Base-by-base conservation (phyloP, 2,797 vertebrate genomes). In the Miichthys miiuy region DNA sequence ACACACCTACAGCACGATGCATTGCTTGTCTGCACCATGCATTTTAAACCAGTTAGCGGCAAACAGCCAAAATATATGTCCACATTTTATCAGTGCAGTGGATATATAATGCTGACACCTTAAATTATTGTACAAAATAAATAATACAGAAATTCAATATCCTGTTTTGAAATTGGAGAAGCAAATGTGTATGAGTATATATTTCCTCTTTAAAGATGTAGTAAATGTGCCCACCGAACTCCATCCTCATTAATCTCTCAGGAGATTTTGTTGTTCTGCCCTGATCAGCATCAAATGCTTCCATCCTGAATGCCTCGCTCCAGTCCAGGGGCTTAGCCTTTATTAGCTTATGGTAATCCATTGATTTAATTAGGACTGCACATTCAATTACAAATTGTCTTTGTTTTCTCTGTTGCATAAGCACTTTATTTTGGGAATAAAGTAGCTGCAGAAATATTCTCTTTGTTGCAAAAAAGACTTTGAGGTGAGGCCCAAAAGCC, bases 261-360 rank as follows among this genome's bases (percentile, higher is more conserved):
- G 4, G 23, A 67, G 25, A 69, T 57, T 38, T 4, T 51, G 57
- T 71, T 82, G 52, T 76, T 68, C 6, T 30, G 75, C 67, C 23
- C 47, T 68, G 72, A 85, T 85, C 70, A 83, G 41, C 58, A 82
- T 76, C 55, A 81, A 60, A 84, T 54, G 58, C 82, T 84, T 85
- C 60, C 11, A 75, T 61, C 17, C 66, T 62, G 20, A 86, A 66
- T 81, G 56, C 11, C 48, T 75, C 18, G 58, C 52, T 62, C 63
- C 42, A 66, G 27, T 55, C 38, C 27, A 23, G 51, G 42, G 27
- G 48, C 13, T 80, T 62, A 75, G 8, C 14, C 18, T 52, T 75
- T 71, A 75, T 76, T 54, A 63, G 23, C 25, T 54, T 57, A 60
- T 9, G 11, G 60, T 4, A 60, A 44, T 70, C 38, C 7, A 82